Evolutionary conservation across 2,797 vertebrate genomes (phyloP), one percentile per base, ranked within the genome.

Genomic region (Brotula barbata): DNA sequence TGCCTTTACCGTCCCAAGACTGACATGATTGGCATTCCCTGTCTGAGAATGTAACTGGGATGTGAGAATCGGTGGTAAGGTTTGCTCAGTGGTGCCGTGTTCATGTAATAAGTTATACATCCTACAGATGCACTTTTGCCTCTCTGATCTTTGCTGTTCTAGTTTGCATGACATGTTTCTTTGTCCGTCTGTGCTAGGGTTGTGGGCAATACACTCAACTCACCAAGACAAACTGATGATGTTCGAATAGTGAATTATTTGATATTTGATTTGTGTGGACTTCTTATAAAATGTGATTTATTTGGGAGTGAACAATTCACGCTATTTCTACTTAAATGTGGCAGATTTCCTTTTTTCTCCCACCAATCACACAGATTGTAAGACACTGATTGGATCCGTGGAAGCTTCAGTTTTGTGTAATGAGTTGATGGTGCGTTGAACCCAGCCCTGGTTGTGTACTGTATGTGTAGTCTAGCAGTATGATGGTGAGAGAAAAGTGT

Each of bases 81-180:
- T 4, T 28, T 28, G 25, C 25, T 28, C 25, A 28, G 25, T 28
- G 25, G 25, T 28, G 25, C 25, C 25, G 8, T 8, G 25, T 8
- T 8, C 25, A 28, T 28, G 25, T 28, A 8, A 28, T 28, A 8
- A 8, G 4, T 28, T 28, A 28, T 28, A 28, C 25, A 28, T 4
- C 4, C 8, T 28, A n/a, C n/a, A 6, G 44, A 58, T 56, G 68
- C 37, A 36, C n/a, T 49, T 46, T 22, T 69, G 47, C 40, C 15
- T 46, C 11, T 23, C 47, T 23, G 41, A 36, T 64, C 34, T 63
- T 40, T 59, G 42, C 31, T 78, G 63, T 79, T 71, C 15, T 59
- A 40, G 57, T 80, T 64, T 89, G 89, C 83, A 84, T 90, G 88
- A 79, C 42, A 23, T 75, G 52, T 78, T 62, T 69, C 43, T 65